Base-by-base conservation (phyloP, 2,797 vertebrate species). In the Leptoclinus maculatus region DNA sequence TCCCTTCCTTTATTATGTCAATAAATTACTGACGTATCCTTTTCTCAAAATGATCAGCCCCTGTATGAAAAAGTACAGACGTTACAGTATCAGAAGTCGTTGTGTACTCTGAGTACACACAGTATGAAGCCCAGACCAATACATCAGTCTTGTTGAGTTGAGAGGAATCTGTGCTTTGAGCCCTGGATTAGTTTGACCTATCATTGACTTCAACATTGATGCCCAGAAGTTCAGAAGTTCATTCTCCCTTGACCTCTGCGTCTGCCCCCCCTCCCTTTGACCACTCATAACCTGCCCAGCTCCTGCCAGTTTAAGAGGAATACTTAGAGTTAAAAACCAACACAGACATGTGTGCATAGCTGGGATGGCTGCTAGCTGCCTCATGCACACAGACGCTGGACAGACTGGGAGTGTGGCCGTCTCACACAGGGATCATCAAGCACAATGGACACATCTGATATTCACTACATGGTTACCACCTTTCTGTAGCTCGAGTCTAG, bases 111-210 rank as follows among this genome's bases (percentile, higher is more conserved):
- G 16, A 63, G 25, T 67, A 57, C 13, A 75, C 80, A 36, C 32
- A 51, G 84, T 84, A 69, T 74, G 69, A 76, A 89, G 72, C 70
- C 23, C 83, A 92, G 83, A 88, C 85, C 67, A 79, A 92, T 88
- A 79, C 66, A 89, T 91, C 83, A 80, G 69, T 65, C 76, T 72
- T 91, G 89, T 82, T 87, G 87, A 90, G 83, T 85, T 78, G 11
- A 79, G 78, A 79, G 76, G 84, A 90, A 87, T 92, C 77, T 85
- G 69, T 53, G 75, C 83, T 76, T 66, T 89, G 78, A 93, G 87
- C 84, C 76, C 64, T 57, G 87, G 88, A 92, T 95, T 93, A 93
- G 80, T 83, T 63, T 87, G 80, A 91, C 85, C 92, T 93, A 91
- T 84, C 90, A 90, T 90, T 91, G 88, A 92, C 90, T 83, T 90